A percentile compares a stretch with the other conserved stretches of the same genome.
These are phyloP conservation scores for Blennius ocellaris DNA, from an alignment of 2,113 vertebrate genomes.

Conservation along the genomic window DNA sequence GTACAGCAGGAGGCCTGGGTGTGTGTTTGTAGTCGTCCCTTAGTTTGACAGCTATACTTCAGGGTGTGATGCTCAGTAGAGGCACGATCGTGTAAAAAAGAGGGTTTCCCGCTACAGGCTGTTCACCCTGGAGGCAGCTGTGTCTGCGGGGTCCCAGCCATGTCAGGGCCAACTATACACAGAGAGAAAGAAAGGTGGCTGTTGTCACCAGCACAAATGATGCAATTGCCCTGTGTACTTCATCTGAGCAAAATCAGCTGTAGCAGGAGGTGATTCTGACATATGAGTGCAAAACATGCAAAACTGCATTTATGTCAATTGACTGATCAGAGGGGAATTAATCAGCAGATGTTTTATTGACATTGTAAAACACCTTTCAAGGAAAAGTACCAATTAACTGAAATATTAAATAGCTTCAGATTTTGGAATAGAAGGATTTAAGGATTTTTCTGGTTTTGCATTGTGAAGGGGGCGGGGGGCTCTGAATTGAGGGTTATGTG, in stretches of 20 bases:
- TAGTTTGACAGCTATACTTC: constrained; percentile 2
- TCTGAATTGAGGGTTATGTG: too few species aligned
- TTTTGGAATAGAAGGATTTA: too few species aligned
- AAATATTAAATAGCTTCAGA: too few species aligned
- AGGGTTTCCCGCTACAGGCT: background rate
- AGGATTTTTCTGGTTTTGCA: too few species aligned
- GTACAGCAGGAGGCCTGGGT: background rate
- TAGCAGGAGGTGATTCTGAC: too few species aligned
- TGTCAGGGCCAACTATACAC: constrained; percentile 26
- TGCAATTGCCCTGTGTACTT: constrained; percentile 47
- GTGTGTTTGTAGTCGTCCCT: constrained; percentile 3
- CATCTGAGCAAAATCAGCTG: background rate
- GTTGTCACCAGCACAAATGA: constrained; percentile 37
- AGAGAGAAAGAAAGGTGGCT: constrained; percentile 4
- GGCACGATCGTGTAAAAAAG: background rate
- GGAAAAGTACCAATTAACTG: too few species aligned
- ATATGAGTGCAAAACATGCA: background rate
- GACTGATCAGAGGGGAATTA: background rate
- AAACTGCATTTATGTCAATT: background rate
- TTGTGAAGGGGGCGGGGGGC: too few species aligned
- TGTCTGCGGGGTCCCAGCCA: constrained; percentile 18
- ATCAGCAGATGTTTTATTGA: background rate
- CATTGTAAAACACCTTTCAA: too few species aligned
- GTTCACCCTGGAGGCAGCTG: constrained; percentile 9
- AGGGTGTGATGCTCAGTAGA: background rate